These are phyloP conservation scores for Callospermophilus lateralis DNA, from an alignment of 2,113 vertebrate genomes.

Conservation along the genomic window DNA sequence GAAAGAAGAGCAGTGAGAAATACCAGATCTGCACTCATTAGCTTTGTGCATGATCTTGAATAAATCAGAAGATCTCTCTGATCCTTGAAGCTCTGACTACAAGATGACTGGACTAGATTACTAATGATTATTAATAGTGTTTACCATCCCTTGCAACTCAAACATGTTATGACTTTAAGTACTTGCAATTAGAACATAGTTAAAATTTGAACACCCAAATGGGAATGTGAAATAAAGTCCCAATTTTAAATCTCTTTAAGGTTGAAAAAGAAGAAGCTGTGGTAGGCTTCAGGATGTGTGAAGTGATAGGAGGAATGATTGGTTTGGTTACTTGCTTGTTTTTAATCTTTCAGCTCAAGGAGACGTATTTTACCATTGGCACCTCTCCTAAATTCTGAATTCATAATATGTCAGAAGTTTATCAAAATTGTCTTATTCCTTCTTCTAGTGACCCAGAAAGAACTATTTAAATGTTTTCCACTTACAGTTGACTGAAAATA, in stretches of 20 bases:
- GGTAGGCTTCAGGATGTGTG: no score
- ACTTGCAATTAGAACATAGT: conserved; percentile 56
- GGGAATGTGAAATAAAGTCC: conserved; percentile 45
- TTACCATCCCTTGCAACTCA: conserved; percentile 55
- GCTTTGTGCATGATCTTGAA: neutral
- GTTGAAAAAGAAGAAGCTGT: neutral
- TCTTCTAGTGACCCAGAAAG: conserved; percentile 49
- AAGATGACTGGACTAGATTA: neutral
- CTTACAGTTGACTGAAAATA: neutral
- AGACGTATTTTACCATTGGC: conserved; percentile 25
- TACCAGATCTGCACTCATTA: neutral
- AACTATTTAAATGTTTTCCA: conserved; percentile 76
- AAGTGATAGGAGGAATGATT: no score
- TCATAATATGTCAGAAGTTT: conserved; percentile 48
- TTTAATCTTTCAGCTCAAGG: conserved; percentile 54
- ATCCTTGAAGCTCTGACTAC: neutral
- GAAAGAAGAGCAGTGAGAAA: neutral
- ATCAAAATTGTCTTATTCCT: conserved; percentile 63
- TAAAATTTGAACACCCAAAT: neutral
- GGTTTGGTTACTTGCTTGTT: neutral
- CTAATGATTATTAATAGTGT: conserved; percentile 46
- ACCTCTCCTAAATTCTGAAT: conserved; percentile 60
- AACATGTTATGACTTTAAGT: neutral
- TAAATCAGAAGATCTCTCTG: neutral
- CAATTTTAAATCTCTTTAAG: conserved; percentile 31